Percentiles rank a stretch among this genome's conserved stretches.
Conservation (phyloP, 2,113 vertebrate species). For the Oryzias woworae region DNA sequence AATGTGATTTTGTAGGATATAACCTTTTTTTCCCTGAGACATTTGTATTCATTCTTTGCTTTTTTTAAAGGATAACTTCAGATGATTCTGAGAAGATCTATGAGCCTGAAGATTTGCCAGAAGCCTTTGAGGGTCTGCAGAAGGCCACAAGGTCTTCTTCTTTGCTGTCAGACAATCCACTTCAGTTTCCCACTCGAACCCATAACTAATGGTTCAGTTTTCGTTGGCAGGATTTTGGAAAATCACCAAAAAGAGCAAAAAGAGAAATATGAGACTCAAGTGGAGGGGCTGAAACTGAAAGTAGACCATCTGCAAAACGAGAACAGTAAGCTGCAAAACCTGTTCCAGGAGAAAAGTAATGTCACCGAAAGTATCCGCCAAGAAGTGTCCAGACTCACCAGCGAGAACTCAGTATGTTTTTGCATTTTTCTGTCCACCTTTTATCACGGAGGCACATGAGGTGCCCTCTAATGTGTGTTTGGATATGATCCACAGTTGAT, state of each 20-base stretch:
- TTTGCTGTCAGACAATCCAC: not conserved
- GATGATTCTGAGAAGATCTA: slow-evolving; percentile 83
- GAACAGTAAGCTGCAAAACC: slow-evolving; percentile 85
- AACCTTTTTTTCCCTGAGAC: not conserved
- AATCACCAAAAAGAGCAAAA: slow-evolving; percentile 87
- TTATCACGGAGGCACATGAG: not conserved
- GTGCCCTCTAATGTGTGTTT: not conserved
- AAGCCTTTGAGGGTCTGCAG: slow-evolving; percentile 86
- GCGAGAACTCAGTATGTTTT: slow-evolving; percentile 79
- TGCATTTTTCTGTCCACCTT: not conserved
- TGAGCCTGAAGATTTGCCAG: slow-evolving; percentile 86
- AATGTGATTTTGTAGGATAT: not conserved
- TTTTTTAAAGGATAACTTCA: slow-evolving; percentile 75
- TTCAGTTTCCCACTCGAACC: not conserved
- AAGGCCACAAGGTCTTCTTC: slow-evolving; percentile 86
- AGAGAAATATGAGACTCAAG: slow-evolving; percentile 84
- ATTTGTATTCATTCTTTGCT: slow-evolving; percentile 19
- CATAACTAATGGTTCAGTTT: not conserved
- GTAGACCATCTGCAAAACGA: slow-evolving; percentile 88
- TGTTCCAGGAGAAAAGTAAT: slow-evolving; percentile 89
- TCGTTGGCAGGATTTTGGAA: slow-evolving; percentile 82
- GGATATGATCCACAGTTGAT: slow-evolving; percentile 80
- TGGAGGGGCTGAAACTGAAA: slow-evolving; percentile 86
- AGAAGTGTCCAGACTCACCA: slow-evolving; percentile 85
- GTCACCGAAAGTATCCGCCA: slow-evolving; percentile 85